Evolutionary conservation across 1,140 invertebrate species (phyloP).

Genomic region (Drosophila mayri): DNA sequence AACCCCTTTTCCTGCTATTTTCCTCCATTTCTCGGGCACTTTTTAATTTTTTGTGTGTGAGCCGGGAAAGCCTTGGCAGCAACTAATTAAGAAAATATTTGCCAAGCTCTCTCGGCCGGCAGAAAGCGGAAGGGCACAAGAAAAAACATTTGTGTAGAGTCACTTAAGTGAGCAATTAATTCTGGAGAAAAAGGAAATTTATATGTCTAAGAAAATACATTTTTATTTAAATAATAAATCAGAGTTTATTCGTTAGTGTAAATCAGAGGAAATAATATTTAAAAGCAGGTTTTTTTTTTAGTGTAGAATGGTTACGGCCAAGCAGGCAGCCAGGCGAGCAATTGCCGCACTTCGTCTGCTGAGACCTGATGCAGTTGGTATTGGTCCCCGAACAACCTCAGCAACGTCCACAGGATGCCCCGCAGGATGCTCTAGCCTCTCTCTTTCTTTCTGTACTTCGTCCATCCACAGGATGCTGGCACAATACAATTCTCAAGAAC

Average conservation of each 20-base stretch:
- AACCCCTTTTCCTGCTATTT: conserved; percentile 11
- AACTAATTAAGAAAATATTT: conserved; percentile 84
- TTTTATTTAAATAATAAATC: neutral
- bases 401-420: conserved; percentile 15
- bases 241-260: neutral
- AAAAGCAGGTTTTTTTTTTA: neutral
- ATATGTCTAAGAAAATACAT: neutral
- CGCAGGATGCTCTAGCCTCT: conserved; percentile 3
- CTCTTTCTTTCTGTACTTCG: neutral
- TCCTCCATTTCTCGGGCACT: neutral
- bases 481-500: conserved; percentile 55
- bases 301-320: conserved; percentile 17
- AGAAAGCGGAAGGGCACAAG: conserved; percentile 6
- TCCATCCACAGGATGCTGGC: neutral
- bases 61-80: conserved; percentile 47
- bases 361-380: conserved; percentile 52
- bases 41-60: conserved; percentile 13
- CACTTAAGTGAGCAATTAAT: neutral
- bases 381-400: conserved; percentile 29
- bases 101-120: conserved; percentile 49
- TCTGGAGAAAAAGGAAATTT: neutral
- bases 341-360: conserved; percentile 52
- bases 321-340: conserved; percentile 55
- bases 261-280: neutral
- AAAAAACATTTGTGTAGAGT: neutral